phyloP scores from a whole-genome alignment of 1,140 invertebrate genomes.

The Phymorhynchus buccinoides region DNA sequence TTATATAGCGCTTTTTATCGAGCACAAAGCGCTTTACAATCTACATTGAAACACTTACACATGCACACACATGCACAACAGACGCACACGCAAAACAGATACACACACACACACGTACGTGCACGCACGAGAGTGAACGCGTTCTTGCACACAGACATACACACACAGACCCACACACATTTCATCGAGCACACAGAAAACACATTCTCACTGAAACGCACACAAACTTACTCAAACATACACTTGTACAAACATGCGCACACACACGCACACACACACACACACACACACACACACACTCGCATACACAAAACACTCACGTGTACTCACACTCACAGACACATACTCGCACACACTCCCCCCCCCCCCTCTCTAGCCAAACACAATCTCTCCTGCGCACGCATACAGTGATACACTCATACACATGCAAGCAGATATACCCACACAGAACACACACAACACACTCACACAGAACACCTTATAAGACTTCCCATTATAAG shows the following conservation, averaged over 20 bases:
- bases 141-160: neutral
- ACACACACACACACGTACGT: conserved; percentile 11
- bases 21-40: too few relatives aligned
- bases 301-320: neutral
- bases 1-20: too few relatives aligned
- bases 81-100: too few relatives aligned
- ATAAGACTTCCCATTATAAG: too few relatives aligned
- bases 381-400: too few relatives aligned
- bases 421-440: neutral
- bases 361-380: too few relatives aligned
- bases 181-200: too few relatives aligned
- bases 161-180: neutral
- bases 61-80: neutral
- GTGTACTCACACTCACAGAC: neutral
- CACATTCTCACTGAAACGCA: neutral
- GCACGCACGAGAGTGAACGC: neutral
- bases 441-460: too few relatives aligned
- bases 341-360: too few relatives aligned
- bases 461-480: too few relatives aligned
- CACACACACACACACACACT: neutral
- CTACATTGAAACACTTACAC: conserved; percentile 11
- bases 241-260: too few relatives aligned
- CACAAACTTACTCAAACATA: neutral
- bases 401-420: neutral
- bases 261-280: neutral